Evolutionary conservation across 2,888 invertebrate species (phyloP).

Genomic region (Synergus laeviventris): DNA sequence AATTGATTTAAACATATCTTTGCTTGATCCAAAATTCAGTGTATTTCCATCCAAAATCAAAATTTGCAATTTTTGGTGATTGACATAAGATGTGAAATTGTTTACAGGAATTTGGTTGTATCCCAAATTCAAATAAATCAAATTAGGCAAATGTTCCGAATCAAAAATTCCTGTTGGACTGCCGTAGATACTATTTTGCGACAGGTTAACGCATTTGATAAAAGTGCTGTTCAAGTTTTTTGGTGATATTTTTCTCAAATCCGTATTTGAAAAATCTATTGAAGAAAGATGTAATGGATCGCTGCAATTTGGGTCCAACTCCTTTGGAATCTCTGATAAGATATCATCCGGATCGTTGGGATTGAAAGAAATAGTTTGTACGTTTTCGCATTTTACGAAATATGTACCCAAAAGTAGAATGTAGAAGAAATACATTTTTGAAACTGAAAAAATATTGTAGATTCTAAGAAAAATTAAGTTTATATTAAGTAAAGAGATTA

Average conservation of each 20-base stretch:
- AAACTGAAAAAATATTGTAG: slow-evolving; percentile 2
- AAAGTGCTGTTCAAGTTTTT: slow-evolving; percentile 3
- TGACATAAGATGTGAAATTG: background rate
- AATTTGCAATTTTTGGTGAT: background rate
- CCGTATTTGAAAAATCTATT: slow-evolving; percentile 3
- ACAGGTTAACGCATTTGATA: background rate
- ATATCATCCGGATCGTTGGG: slow-evolving; percentile 2
- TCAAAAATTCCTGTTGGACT: background rate
- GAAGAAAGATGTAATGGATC: slow-evolving; percentile 1
- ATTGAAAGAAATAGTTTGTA: background rate
- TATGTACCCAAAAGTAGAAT: slow-evolving; percentile 1
- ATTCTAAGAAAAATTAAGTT: background rate
- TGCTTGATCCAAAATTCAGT: background rate
- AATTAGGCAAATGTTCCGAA: background rate
- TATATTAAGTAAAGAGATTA: background rate
- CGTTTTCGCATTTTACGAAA: slow-evolving; percentile 7
- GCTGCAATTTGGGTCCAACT: background rate
- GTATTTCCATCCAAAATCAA: background rate
- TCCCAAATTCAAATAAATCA: background rate
- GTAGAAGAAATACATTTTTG: slow-evolving; percentile 7
- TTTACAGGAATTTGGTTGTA: background rate
- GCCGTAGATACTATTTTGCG: background rate
- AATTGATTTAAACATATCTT: slow-evolving; percentile 2
- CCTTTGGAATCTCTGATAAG: background rate
- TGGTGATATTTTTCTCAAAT: background rate